Percentiles rank a stretch among this genome's conserved stretches.
phyloP scores from a whole-genome alignment of 2,888 invertebrate species.

The Toxonevra muliebris region DNA sequence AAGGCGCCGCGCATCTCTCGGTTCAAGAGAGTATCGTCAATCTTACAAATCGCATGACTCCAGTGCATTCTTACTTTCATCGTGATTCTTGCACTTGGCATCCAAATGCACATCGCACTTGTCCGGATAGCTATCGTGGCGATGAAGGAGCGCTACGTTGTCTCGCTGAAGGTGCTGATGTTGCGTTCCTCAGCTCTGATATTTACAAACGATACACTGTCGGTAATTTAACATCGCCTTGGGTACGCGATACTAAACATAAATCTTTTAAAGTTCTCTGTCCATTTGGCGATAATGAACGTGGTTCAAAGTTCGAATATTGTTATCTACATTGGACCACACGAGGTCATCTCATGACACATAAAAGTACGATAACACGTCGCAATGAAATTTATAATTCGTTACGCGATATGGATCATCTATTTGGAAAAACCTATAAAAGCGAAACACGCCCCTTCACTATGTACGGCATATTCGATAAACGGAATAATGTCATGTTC shows the following conservation, averaged over 20 bases:
- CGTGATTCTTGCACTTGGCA: constrained; percentile 72
- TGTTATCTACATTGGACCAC: constrained; percentile 77
- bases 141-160: constrained; percentile 75
- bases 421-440: constrained; percentile 73
- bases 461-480: constrained; percentile 76
- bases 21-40: constrained; percentile 66
- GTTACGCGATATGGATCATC: constrained; percentile 74
- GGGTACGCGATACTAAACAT: constrained; percentile 60
- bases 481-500: constrained; percentile 73
- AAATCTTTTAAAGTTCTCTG: constrained; percentile 70
- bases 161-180: constrained; percentile 76
- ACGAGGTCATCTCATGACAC: constrained; percentile 74
- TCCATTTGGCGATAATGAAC: constrained; percentile 63
- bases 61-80: constrained; percentile 70
- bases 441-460: constrained; percentile 72
- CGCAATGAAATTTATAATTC: constrained; percentile 76
- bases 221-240: constrained; percentile 65
- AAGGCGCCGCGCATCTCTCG: constrained; percentile 76
- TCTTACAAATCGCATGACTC: constrained; percentile 57
- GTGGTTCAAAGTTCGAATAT: constrained; percentile 57
- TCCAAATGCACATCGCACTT: constrained; percentile 57
- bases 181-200: constrained; percentile 78
- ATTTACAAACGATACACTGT: constrained; percentile 72
- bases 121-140: constrained; percentile 65
- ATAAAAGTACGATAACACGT: constrained; percentile 68